These are phyloP conservation scores for Schizopygopsis malacanthus DNA, from an alignment of 2,797 vertebrate species.

Conservation along the genomic window DNA sequence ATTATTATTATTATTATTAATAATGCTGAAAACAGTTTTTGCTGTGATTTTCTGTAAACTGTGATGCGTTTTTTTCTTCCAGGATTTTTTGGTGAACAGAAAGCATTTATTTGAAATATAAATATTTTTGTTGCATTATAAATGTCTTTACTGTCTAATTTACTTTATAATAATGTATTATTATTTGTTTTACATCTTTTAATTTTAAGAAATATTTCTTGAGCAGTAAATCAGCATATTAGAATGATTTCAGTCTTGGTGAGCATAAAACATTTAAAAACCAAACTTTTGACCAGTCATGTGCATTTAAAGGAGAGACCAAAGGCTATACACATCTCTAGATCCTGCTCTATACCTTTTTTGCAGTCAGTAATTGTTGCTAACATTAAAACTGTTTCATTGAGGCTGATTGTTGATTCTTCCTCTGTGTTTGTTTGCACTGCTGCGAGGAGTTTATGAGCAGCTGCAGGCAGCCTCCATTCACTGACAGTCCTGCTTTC, in stretches of 20 bases:
- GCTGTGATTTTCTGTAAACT: neutral
- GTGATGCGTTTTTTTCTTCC: neutral
- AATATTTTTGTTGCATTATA: neutral
- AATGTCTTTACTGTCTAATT: neutral
- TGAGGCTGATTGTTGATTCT: neutral
- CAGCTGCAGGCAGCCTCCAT: conserved; percentile 33
- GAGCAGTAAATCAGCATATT: neutral
- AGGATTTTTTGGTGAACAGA: neutral
- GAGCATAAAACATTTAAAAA: neutral
- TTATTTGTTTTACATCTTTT: neutral
- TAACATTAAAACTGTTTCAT: neutral
- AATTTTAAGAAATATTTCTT: neutral
- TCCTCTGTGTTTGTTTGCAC: conserved; percentile 47
- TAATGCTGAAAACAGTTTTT: neutral
- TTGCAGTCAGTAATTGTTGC: neutral
- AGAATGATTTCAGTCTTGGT: neutral
- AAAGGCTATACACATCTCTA: no score
- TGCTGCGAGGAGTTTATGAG: conserved; percentile 33
- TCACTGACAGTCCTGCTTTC: conserved; percentile 3
- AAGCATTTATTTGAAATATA: neutral
- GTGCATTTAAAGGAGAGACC: neutral
- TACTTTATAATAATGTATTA: neutral
- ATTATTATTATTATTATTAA: neutral
- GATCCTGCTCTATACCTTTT: neutral
- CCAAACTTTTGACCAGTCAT: neutral